Percentiles rank a stretch among this genome's conserved stretches.
These are phyloP conservation scores for Lysandra coridon DNA, from an alignment of 2,888 invertebrate species.

Conservation along the genomic window DNA sequence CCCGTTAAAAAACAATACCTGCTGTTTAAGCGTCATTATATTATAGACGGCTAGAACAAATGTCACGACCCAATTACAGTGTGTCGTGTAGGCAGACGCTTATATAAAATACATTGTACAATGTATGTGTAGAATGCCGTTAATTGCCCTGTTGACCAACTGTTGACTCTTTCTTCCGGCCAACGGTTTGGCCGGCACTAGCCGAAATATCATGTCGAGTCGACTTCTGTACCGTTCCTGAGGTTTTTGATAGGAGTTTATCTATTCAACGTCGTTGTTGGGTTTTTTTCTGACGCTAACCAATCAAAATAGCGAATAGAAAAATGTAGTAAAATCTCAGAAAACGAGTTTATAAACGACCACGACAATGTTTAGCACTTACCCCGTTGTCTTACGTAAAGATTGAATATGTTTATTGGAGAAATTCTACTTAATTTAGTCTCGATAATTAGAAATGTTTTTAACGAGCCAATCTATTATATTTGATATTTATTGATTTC, in stretches of 20 bases:
- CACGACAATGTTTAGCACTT: too few relatives aligned
- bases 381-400: too few relatives aligned
- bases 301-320: too few relatives aligned
- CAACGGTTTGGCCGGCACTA: slow-evolving; percentile 9
- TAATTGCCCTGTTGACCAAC: slow-evolving; percentile 57
- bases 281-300: too few relatives aligned
- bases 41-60: slow-evolving; percentile 4
- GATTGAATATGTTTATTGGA: too few relatives aligned
- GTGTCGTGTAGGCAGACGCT: background rate
- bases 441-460: too few relatives aligned
- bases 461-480: too few relatives aligned
- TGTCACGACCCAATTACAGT: slow-evolving; percentile 34
- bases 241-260: background rate
- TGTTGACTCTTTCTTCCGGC: slow-evolving; percentile 44
- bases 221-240: background rate
- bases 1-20: background rate
- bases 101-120: slow-evolving; percentile 6
- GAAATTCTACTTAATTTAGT: too few relatives aligned
- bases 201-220: background rate
- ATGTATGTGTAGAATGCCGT: slow-evolving; percentile 51
- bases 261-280: background rate
- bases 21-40: background rate
- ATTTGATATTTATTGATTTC: too few relatives aligned
- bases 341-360: too few relatives aligned
- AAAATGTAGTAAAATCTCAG: too few relatives aligned